Percentiles rank a stretch among this genome's conserved stretches.
These are phyloP conservation scores for Otocyon megalotis DNA, from an alignment of 2,113 vertebrate species.

Conservation along the genomic window DNA sequence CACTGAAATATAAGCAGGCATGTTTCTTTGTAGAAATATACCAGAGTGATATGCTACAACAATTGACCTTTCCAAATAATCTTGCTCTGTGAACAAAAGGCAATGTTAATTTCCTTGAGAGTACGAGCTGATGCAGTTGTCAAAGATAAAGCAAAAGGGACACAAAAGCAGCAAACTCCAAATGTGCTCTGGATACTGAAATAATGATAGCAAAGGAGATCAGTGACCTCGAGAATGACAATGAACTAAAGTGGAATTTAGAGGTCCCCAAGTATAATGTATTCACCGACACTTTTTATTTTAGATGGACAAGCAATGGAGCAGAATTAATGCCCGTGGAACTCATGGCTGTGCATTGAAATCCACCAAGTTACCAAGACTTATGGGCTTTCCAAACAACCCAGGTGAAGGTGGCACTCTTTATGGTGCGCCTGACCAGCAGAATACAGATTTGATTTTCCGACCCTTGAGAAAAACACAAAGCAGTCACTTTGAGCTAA, in stretches of 20 bases:
- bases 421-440: neutral
- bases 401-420: constrained; percentile 17
- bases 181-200: constrained; percentile 58
- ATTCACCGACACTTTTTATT: constrained; percentile 71
- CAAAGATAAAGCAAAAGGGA: constrained; percentile 36
- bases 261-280: constrained; percentile 58
- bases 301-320: constrained; percentile 67
- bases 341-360: constrained; percentile 65
- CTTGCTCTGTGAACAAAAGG: constrained; percentile 64
- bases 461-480: constrained; percentile 68
- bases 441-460: constrained; percentile 69
- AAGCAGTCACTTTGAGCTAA: constrained; percentile 65
- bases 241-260: neutral
- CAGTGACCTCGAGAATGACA: constrained; percentile 44
- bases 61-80: constrained; percentile 65
- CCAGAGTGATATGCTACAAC: neutral
- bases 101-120: constrained; percentile 54
- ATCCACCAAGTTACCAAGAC: constrained; percentile 44
- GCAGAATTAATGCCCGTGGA: constrained; percentile 73
- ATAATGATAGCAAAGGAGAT: constrained; percentile 57
- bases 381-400: constrained; percentile 40
- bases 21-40: constrained; percentile 39
- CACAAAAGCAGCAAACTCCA: constrained; percentile 33
- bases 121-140: neutral
- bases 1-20: constrained; percentile 14